These are phyloP conservation scores for Andrena dorsata DNA, from an alignment of 2,888 invertebrate genomes.

Conservation along the genomic window DNA sequence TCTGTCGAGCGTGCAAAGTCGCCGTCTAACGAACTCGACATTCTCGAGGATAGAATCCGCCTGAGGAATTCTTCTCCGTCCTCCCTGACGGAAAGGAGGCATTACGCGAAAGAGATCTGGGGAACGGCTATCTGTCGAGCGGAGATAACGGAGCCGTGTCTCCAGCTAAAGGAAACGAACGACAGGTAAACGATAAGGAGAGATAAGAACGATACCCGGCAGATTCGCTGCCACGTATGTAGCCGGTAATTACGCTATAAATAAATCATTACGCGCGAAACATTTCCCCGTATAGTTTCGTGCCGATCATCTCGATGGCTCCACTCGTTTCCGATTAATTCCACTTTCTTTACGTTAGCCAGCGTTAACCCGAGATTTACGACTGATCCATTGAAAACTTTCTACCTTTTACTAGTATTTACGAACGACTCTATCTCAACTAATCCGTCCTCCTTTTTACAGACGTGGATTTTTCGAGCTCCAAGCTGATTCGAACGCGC, in stretches of 20 bases:
- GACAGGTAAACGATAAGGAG: conserved; percentile 29
- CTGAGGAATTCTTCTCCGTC: background rate
- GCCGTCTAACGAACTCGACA: background rate
- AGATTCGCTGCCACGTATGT: background rate
- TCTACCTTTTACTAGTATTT: conserved; percentile 6
- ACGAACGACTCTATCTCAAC: background rate
- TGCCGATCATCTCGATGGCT: conserved; percentile 45
- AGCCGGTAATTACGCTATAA: conserved; percentile 37
- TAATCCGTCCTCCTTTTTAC: background rate
- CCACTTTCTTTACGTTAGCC: conserved; percentile 38
- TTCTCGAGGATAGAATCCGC: background rate
- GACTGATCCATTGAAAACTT: conserved; percentile 34
- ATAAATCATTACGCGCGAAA: conserved; percentile 36
- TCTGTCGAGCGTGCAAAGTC: background rate
- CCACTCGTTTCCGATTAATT: conserved; percentile 44
- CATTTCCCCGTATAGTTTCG: conserved; percentile 37
- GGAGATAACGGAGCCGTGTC: conserved; percentile 8
- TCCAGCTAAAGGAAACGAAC: background rate
- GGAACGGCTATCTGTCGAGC: background rate
- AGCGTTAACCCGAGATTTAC: conserved; percentile 48
- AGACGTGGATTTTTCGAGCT: background rate
- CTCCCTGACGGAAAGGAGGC: background rate
- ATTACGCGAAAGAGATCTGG: background rate
- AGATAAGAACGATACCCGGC: conserved; percentile 42
- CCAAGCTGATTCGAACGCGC: background rate